Percentiles rank a stretch among this genome's conserved stretches.
Evolutionary conservation across 35 echinoderm and acorn worm genomes (phyloP).

Genomic region (Lytechinus variegatus): DNA sequence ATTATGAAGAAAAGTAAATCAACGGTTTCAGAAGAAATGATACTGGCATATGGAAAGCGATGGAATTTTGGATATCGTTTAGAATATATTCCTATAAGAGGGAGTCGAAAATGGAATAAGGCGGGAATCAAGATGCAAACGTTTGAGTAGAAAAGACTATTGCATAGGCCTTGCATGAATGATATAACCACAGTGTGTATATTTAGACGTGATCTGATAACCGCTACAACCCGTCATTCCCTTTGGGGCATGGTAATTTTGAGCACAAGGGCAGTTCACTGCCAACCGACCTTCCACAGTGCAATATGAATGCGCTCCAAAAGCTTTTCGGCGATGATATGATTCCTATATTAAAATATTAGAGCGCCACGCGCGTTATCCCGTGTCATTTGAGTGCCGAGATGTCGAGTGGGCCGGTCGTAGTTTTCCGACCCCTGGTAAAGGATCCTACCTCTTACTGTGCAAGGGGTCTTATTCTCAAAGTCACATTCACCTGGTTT

Average conservation of each 20-base stretch:
- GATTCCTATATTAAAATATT: background rate
- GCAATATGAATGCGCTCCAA: slow-evolving; percentile 21
- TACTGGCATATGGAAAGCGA: background rate
- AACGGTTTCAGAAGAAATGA: background rate
- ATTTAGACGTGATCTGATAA: slow-evolving; percentile 31
- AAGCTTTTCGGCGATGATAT: background rate
- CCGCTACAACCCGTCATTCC: slow-evolving; percentile 27
- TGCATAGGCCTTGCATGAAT: background rate
- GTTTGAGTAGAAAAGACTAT: background rate
- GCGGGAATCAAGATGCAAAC: background rate
- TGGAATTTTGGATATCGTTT: background rate
- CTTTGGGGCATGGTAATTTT: slow-evolving; percentile 31
- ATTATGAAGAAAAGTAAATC: background rate
- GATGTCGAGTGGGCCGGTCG: background rate
- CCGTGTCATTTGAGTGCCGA: background rate
- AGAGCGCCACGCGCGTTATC: slow-evolving; percentile 20
- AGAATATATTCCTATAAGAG: background rate
- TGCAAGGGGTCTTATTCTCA: background rate
- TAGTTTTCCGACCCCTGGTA: background rate
- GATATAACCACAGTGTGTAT: slow-evolving; percentile 20
- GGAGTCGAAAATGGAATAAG: background rate
- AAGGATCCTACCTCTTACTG: background rate
- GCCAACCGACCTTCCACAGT: background rate
- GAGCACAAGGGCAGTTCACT: background rate
- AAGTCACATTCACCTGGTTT: background rate